phyloP scores from a whole-genome alignment of 2,113 vertebrate genomes.

The Illadopsis cleaveri region DNA sequence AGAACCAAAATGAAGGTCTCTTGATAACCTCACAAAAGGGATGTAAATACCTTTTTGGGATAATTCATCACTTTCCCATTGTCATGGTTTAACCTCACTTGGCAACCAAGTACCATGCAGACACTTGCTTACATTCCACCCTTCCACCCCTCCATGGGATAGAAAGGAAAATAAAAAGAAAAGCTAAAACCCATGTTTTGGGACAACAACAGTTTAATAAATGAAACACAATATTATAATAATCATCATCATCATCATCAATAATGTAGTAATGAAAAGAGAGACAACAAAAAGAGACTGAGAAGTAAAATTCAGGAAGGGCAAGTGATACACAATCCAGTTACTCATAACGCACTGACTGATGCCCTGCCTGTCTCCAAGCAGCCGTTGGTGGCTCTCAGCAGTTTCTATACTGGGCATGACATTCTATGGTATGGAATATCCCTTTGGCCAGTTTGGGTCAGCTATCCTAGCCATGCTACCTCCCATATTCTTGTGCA shows the following conservation, averaged over 20 bases:
- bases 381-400: rapidly evolving
- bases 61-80: neutral
- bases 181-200: neutral
- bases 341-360: too few relatives aligned
- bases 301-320: neutral
- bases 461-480: neutral
- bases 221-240: neutral
- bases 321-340: neutral
- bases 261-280: neutral
- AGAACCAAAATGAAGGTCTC: neutral
- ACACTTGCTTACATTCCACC: neutral
- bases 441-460: neutral
- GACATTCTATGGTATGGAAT: neutral
- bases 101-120: neutral
- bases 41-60: neutral
- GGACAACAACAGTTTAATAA: neutral
- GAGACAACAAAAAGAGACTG: neutral
- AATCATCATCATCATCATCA: too few relatives aligned
- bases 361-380: neutral
- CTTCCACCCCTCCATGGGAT: neutral
- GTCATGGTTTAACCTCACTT: neutral
- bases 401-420: neutral
- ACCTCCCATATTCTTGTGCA: neutral
- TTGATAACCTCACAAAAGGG: neutral
- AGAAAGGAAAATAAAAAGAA: neutral